Evolutionary conservation across 1,140 invertebrate species (phyloP).

Genomic region (Lasioglossum baleicum): DNA sequence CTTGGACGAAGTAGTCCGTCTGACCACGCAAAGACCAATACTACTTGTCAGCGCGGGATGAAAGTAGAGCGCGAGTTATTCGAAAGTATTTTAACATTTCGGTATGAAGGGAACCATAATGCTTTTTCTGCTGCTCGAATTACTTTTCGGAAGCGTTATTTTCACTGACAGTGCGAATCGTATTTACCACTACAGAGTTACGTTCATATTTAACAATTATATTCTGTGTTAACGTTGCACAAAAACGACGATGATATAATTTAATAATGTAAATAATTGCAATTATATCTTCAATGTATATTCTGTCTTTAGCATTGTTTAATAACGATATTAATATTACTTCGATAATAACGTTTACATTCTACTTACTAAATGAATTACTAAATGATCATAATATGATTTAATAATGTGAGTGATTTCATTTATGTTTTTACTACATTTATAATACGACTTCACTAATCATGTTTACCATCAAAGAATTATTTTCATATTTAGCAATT

Average conservation of each 20-base stretch:
- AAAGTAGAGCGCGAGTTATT: background rate
- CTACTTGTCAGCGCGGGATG: constrained; percentile 20
- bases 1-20: background rate
- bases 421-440: too few relatives aligned
- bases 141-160: background rate
- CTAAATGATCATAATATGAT: too few relatives aligned
- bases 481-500: too few relatives aligned
- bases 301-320: background rate
- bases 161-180: background rate
- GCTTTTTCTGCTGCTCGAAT: background rate
- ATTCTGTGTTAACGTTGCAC: background rate
- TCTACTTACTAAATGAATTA: too few relatives aligned
- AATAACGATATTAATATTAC: too few relatives aligned
- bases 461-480: too few relatives aligned
- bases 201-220: background rate
- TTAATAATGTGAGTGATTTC: too few relatives aligned
- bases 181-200: background rate
- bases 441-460: too few relatives aligned
- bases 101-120: background rate
- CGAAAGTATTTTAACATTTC: background rate
- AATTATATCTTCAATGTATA: background rate
- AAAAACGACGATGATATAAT: too few relatives aligned
- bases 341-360: too few relatives aligned
- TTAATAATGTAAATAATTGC: background rate
- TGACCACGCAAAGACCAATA: constrained; percentile 25